These are phyloP conservation scores for Todus mexicanus DNA, from an alignment of 2,797 vertebrate genomes.

Conservation along the genomic window DNA sequence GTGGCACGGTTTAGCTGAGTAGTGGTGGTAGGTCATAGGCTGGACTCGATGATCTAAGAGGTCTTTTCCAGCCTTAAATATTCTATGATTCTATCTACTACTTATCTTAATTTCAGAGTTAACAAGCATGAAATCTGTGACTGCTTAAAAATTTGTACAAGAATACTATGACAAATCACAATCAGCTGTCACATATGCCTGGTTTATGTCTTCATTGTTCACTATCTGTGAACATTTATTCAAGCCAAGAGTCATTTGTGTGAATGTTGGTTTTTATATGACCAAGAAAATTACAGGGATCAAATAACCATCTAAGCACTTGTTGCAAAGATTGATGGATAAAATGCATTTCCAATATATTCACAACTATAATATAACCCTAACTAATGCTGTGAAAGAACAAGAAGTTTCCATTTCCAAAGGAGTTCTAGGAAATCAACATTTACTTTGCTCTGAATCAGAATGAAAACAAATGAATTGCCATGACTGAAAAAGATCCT, in stretches of 20 bases:
- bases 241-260: not conserved
- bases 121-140: conserved; percentile 2
- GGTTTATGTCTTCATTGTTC: conserved; percentile 26
- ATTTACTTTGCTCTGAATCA: not conserved
- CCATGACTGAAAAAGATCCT: not conserved
- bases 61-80: too few species aligned
- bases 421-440: not conserved
- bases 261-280: conserved; percentile 22
- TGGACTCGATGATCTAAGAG: too few species aligned
- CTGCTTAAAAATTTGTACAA: conserved; percentile 1
- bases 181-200: conserved; percentile 29
- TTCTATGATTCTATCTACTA: too few species aligned
- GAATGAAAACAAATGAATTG: not conserved
- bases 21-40: too few species aligned
- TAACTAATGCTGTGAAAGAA: not conserved
- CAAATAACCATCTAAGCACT: not conserved
- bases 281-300: not conserved
- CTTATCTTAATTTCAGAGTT: not conserved
- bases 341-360: not conserved
- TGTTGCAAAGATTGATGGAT: not conserved
- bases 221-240: conserved; percentile 26
- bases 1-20: too few species aligned
- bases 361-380: not conserved
- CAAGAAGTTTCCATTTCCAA: not conserved
- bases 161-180: not conserved